Evolutionary conservation across 2,797 vertebrate species (phyloP), one percentile per base, ranked within the genome.

Genomic region (Lepilemur septentrionalis): DNA sequence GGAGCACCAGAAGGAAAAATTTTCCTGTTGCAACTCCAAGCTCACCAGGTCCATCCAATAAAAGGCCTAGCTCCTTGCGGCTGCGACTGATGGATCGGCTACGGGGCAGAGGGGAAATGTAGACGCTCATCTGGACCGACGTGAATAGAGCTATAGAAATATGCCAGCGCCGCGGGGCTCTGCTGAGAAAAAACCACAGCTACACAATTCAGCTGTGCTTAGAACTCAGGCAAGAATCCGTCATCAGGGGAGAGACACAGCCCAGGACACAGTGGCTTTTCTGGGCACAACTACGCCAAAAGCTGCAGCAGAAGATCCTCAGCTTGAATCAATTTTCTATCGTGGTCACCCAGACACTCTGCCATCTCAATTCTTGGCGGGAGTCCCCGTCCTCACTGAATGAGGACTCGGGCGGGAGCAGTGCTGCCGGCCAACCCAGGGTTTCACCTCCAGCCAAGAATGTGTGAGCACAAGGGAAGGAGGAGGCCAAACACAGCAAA

Each of bases 361-460:
- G n/a, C 46, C 85, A 25, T 67, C 65, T 80, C 10, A 2, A 22
- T 23, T 38, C 50, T 52, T 43, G 50, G 76, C 59, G 30, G 22
- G 25, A 50, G 20, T 70, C 61, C 22, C 52, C 0, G 0, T 8
- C 38, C 69, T 65, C 75, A n/a, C 43, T 1, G 6, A n/a, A 18
- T 2, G 52, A 89, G 23, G 25, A 25, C 23, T 30, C 0, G 7
- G 20, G 69, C 43, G 23, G 86, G 35, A 38, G 22, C 43, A 2
- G 0, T 1, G 35, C 7, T 11, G 69, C 14, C 69, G 38, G 43
- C 17, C 0, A 1, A 20, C 11, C 30, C 15, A 4, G 17, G 5
- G 7, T 4, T 52, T 52, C 43, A 15, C 69, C 30, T 82, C 41
- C 69, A 83, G 69, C 46, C 32, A 32, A 70, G 32, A 35, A 69